Conservation (phyloP, 2,113 vertebrate genomes). For the Muntiacus muntjak region DNA sequence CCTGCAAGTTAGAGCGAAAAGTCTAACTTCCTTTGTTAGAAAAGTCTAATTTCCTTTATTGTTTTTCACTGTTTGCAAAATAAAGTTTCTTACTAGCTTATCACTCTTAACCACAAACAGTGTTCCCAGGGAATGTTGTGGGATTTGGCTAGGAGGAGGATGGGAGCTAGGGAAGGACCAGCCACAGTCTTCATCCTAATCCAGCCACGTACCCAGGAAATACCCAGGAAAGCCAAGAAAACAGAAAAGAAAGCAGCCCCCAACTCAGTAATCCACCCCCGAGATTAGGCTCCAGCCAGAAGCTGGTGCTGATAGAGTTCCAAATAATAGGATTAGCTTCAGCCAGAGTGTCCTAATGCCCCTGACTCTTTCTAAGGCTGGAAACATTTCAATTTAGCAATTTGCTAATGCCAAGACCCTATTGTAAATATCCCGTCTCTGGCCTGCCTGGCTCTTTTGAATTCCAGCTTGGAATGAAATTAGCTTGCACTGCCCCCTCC, state of each 20-base stretch:
- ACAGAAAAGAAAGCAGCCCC: constrained; percentile 62
- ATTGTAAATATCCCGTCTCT: neutral
- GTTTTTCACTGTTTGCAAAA: neutral
- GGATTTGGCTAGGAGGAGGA: neutral
- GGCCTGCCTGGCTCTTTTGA: neutral
- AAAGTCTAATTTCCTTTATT: neutral
- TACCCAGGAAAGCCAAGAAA: neutral
- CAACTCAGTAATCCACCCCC: constrained; percentile 56
- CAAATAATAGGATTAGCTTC: constrained; percentile 69
- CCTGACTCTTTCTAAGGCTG: constrained; percentile 34
- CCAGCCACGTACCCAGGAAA: neutral
- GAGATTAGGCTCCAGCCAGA: constrained; percentile 62
- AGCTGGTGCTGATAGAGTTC: constrained; percentile 50
- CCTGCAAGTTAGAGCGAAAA: neutral
- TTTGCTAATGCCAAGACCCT: constrained; percentile 17
- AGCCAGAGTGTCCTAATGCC: neutral
- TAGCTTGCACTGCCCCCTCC: neutral
- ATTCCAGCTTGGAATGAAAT: neutral
- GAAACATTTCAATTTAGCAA: constrained; percentile 46
- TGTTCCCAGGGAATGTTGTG: neutral
- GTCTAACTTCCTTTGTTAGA: neutral
- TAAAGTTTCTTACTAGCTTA: neutral
- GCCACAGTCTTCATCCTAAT: neutral
- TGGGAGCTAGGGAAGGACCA: neutral
- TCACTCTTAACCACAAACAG: neutral